phyloP scores from a whole-genome alignment of 37 sponge, comb jelly and placozoan genomes.

The Dysidea cf. avara region DNA sequence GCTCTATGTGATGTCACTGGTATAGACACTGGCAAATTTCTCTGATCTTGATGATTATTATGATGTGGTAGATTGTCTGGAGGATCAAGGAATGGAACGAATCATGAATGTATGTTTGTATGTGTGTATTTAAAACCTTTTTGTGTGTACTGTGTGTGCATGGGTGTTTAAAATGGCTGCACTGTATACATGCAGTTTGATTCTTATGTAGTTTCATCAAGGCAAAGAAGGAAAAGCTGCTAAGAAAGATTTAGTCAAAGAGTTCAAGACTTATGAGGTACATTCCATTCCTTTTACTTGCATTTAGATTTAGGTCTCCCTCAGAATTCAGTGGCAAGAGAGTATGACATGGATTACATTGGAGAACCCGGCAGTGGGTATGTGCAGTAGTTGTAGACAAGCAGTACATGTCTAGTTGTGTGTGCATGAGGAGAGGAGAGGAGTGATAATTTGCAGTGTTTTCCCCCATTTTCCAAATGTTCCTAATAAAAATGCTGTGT shows the following conservation, averaged over 20 bases:
- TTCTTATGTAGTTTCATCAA: conserved; percentile 52
- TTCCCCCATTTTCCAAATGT: no score
- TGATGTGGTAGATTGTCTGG: conserved; percentile 86
- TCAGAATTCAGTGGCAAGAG: not conserved
- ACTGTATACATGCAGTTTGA: no score
- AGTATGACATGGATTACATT: not conserved
- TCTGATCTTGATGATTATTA: conserved; percentile 77
- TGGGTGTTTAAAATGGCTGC: no score
- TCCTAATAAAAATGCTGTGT: no score
- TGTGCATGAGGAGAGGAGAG: not conserved
- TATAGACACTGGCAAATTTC: conserved; percentile 75
- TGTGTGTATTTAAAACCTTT: not conserved
- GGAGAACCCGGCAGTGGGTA: not conserved
- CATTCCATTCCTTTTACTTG: not conserved
- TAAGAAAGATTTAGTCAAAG: conserved; percentile 60
- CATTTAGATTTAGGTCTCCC: not conserved
- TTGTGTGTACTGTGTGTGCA: no score
- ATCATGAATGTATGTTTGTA: conserved; percentile 61
- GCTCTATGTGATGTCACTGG: not conserved
- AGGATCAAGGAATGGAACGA: conserved; percentile 78
- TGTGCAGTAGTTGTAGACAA: not conserved
- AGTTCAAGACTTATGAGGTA: conserved; percentile 76
- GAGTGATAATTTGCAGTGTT: no score
- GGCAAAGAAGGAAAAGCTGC: conserved; percentile 37
- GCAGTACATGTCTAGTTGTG: not conserved